These are phyloP conservation scores for Anas platyrhynchos DNA, from an alignment of 2,113 vertebrate species.

Conservation along the genomic window DNA sequence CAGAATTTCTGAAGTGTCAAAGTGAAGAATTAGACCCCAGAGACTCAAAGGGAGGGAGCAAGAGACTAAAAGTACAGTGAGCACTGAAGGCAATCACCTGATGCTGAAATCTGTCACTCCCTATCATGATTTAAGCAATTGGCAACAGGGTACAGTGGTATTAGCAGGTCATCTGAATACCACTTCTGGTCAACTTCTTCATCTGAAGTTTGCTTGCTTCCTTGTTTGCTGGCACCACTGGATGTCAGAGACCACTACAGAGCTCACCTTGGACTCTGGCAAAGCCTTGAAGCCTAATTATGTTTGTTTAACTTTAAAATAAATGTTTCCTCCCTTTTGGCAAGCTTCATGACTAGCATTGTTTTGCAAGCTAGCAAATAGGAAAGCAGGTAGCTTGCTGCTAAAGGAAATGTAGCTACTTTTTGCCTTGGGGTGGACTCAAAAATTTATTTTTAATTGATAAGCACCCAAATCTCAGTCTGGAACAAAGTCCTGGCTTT, in stretches of 20 bases:
- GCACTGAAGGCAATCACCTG: not conserved
- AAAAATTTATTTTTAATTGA: not conserved
- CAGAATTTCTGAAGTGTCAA: not conserved
- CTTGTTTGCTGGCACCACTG: not conserved
- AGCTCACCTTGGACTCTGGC: not conserved
- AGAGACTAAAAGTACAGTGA: accelerated
- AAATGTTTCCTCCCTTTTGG: not conserved
- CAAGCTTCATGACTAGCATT: not conserved
- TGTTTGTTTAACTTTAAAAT: not conserved
- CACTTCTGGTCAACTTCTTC: not conserved
- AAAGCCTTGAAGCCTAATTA: not conserved
- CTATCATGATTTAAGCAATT: not conserved
- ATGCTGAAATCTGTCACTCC: not conserved
- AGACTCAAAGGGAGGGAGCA: not conserved
- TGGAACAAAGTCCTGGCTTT: not conserved
- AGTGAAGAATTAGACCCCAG: not conserved
- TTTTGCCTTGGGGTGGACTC: not conserved
- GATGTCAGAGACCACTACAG: not conserved
- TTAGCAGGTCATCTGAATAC: not conserved
- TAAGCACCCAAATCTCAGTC: not conserved
- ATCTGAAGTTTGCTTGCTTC: not conserved
- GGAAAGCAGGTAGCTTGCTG: not conserved
- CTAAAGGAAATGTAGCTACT: not conserved
- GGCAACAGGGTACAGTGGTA: not conserved
- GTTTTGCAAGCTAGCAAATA: not conserved